Percentiles rank a stretch among this genome's conserved stretches.
Conservation (phyloP, 2,797 vertebrate genomes). For the Gymnoscopelus microlampas region DNA sequence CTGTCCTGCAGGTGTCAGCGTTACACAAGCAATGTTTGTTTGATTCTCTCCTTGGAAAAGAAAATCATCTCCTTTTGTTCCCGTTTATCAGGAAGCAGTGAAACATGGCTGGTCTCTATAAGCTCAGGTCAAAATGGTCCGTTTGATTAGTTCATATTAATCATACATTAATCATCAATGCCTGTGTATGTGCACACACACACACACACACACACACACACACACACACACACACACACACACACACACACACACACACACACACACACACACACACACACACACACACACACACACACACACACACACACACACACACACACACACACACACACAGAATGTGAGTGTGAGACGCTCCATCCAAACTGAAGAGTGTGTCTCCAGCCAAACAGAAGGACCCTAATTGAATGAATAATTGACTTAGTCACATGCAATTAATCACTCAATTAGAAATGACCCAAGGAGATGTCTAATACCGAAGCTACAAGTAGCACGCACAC, state of each 20-base stretch:
- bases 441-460: slow-evolving; percentile 15
- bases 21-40: no score
- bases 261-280: neutral
- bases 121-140: neutral
- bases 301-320: no score
- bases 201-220: neutral
- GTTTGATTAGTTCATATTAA: neutral
- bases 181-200: no score
- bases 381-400: neutral
- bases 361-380: neutral
- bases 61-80: no score
- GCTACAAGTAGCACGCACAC: neutral
- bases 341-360: no score
- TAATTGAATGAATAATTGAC: slow-evolving; percentile 1
- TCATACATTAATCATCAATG: no score
- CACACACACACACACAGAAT: no score
- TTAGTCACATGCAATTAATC: neutral
- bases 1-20: no score
- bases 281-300: neutral
- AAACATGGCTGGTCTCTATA: neutral
- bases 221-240: neutral
- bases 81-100: no score
- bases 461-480: neutral
- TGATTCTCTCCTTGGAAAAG: no score
- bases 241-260: neutral